phyloP scores from a whole-genome alignment of 2,888 invertebrate genomes.

The Agrenia bidenticulata region DNA sequence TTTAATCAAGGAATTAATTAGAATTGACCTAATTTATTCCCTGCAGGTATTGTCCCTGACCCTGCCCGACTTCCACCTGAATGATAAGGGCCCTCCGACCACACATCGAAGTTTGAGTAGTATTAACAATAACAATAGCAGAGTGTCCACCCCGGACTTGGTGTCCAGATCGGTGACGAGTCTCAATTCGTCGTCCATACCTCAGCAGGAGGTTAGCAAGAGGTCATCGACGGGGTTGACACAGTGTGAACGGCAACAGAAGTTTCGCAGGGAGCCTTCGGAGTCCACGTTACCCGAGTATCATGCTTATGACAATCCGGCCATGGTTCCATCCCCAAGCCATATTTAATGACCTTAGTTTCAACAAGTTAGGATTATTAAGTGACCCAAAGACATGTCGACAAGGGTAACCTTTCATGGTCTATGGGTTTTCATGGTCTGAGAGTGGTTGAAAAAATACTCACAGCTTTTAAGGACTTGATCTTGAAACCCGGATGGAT shows the following conservation, averaged over 20 bases:
- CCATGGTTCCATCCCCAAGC: slow-evolving; percentile 37
- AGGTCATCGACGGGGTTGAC: background rate
- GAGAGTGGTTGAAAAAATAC: too few species aligned
- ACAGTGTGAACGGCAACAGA: background rate
- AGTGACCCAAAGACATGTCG: too few species aligned
- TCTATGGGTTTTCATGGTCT: too few species aligned
- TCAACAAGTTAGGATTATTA: too few species aligned
- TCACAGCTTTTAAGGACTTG: too few species aligned
- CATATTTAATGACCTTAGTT: slow-evolving; percentile 17
- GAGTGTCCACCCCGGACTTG: slow-evolving; percentile 29
- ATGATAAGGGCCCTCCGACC: background rate
- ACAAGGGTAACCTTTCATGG: too few species aligned
- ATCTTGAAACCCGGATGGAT: too few species aligned
- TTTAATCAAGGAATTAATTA: too few species aligned
- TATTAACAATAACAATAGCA: slow-evolving; percentile 24
- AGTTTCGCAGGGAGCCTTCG: slow-evolving; percentile 36
- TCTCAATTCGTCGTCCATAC: background rate
- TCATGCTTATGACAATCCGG: slow-evolving; percentile 43
- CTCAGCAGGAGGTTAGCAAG: background rate
- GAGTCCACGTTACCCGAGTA: slow-evolving; percentile 43
- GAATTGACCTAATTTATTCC: too few species aligned
- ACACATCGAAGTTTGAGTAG: slow-evolving; percentile 14
- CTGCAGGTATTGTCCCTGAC: too few species aligned
- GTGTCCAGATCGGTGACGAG: slow-evolving; percentile 18
- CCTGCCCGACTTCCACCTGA: background rate